These are phyloP conservation scores for Acanthococcus lagerstroemiae DNA, from an alignment of 2,888 invertebrate species.

Conservation along the genomic window DNA sequence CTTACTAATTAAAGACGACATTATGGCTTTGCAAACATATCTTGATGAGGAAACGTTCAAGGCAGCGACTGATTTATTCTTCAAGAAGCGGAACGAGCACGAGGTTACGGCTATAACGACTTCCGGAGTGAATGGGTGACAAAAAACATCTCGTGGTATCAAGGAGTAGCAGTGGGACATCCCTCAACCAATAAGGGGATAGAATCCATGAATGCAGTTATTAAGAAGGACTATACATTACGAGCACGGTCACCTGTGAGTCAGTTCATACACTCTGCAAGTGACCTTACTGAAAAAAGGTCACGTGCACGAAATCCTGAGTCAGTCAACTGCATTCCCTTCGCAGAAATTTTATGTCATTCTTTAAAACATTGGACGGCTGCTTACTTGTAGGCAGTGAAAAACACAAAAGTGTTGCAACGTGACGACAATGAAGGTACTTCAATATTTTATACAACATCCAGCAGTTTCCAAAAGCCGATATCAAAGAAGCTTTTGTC, in stretches of 20 bases:
- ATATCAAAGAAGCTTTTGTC: too few relatives aligned
- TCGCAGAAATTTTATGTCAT: background rate
- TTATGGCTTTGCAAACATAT: background rate
- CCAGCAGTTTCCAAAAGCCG: too few relatives aligned
- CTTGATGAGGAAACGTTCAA: background rate
- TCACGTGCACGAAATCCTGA: background rate
- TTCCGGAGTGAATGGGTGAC: background rate
- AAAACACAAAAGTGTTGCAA: too few relatives aligned
- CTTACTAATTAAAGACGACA: background rate
- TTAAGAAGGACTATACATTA: too few relatives aligned
- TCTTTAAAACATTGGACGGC: background rate
- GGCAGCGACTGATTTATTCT: background rate
- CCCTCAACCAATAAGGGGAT: too few relatives aligned
- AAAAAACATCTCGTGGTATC: background rate
- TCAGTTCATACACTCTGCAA: background rate
- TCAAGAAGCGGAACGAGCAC: background rate
- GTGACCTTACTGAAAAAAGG: background rate
- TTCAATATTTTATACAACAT: too few relatives aligned
- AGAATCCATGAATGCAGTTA: too few relatives aligned
- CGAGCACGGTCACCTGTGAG: too few relatives aligned
- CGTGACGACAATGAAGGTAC: too few relatives aligned
- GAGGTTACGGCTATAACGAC: background rate
- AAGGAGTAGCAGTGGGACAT: too few relatives aligned
- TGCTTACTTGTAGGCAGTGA: too few relatives aligned
- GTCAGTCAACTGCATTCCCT: background rate